Evolutionary conservation across 2,797 vertebrate species (phyloP).

Genomic region (Leuciscus waleckii): DNA sequence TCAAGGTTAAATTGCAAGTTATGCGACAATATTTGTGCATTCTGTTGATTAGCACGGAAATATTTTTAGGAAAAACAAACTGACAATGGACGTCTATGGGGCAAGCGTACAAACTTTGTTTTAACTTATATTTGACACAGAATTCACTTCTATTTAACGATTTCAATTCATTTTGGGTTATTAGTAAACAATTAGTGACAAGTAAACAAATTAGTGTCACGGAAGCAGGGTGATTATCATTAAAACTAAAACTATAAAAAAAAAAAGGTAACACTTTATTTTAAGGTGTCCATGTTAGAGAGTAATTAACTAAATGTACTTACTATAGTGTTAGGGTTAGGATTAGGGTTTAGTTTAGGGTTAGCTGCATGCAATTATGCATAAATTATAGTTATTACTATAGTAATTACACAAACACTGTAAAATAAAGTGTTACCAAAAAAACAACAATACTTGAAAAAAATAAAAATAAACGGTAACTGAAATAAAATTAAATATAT

Average conservation of each 20-base stretch:
- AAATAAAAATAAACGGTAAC: background rate
- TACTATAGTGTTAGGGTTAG: background rate
- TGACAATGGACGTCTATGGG: background rate
- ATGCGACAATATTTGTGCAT: background rate
- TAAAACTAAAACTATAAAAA: background rate
- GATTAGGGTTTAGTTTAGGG: background rate
- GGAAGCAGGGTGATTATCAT: background rate
- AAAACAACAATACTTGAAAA: too few relatives aligned
- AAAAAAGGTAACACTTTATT: background rate
- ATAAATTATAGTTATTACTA: background rate
- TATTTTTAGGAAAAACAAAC: background rate
- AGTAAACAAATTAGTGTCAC: background rate
- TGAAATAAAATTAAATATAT: background rate
- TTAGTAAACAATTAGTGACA: background rate
- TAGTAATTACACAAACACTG: background rate
- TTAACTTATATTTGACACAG: background rate
- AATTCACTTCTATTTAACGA: background rate
- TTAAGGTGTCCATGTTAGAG: background rate
- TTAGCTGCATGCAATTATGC: background rate
- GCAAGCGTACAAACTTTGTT: background rate
- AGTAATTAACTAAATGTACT: background rate
- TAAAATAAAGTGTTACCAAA: background rate
- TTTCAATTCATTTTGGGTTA: background rate
- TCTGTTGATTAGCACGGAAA: background rate
- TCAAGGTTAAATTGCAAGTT: background rate